Conservation (phyloP, 2,888 invertebrate species). For the Macrophya alboannulata region DNA sequence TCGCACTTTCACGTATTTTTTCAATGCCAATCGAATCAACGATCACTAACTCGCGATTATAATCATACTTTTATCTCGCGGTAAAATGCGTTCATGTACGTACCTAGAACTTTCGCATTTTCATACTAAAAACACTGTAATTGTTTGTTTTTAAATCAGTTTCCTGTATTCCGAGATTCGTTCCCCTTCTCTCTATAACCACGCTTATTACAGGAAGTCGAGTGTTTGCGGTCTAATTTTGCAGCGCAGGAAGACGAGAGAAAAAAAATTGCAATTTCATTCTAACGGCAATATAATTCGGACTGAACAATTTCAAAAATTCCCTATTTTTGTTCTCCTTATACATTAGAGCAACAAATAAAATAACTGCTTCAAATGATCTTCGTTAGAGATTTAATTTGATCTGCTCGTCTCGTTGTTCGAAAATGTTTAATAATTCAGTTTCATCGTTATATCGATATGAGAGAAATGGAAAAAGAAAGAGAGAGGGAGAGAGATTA, state of each 20-base stretch:
- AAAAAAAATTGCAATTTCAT: background rate
- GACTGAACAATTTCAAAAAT: too few relatives aligned
- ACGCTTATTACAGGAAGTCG: background rate
- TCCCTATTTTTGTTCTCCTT: too few relatives aligned
- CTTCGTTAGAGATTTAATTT: too few relatives aligned
- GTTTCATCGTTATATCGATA: background rate
- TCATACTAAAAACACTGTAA: background rate
- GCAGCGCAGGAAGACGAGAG: background rate
- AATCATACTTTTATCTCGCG: too few relatives aligned
- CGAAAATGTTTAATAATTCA: too few relatives aligned
- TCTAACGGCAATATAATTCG: background rate
- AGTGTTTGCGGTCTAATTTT: background rate
- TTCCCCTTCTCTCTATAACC: background rate
- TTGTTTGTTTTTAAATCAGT: background rate
- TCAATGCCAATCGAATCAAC: constrained; percentile 1
- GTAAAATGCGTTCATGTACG: background rate
- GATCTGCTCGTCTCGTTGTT: too few relatives aligned
- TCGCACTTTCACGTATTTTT: background rate
- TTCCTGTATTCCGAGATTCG: background rate
- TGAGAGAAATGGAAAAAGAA: background rate
- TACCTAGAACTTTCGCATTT: background rate
- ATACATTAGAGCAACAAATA: too few relatives aligned
- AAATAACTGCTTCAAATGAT: too few relatives aligned
- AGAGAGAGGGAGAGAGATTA: background rate
- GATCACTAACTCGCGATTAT: too few relatives aligned